A percentile compares a stretch with the other conserved stretches of the same genome.
These are phyloP conservation scores for Anolis apletophallus DNA, from an alignment of 2,797 vertebrate species.

Conservation along the genomic window DNA sequence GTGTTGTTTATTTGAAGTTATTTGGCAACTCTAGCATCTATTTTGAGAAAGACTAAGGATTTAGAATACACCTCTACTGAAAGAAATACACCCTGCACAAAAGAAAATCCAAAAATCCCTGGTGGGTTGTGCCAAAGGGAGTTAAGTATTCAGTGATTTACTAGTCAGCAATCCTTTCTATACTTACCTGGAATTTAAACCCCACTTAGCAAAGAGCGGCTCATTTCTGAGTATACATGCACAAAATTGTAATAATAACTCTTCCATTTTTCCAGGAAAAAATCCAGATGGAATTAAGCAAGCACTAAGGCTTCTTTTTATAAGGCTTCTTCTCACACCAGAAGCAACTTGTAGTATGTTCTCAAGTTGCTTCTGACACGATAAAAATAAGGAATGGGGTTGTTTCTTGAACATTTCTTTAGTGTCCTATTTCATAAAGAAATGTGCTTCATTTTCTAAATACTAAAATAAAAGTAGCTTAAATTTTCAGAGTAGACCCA, in stretches of 20 bases:
- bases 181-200: not conserved
- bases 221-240: not conserved
- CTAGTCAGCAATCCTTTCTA: not conserved
- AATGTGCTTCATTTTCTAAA: not conserved
- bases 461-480: not conserved
- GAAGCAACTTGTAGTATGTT: too few relatives aligned
- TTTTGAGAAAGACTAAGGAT: not conserved
- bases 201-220: not conserved
- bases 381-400: not conserved
- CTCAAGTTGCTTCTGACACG: too few relatives aligned
- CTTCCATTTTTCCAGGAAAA: not conserved
- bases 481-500: not conserved
- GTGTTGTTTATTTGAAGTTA: not conserved
- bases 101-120: not conserved
- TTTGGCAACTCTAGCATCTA: not conserved
- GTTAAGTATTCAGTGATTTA: not conserved
- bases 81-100: not conserved
- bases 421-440: not conserved
- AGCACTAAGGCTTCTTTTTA: not conserved
- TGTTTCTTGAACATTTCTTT: not conserved
- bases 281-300: not conserved
- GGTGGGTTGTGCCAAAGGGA: not conserved
- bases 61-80: not conserved
- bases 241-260: not conserved
- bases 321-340: not conserved